Conservation (phyloP, 2,113 vertebrate species). For the Piprites chloris region DNA sequence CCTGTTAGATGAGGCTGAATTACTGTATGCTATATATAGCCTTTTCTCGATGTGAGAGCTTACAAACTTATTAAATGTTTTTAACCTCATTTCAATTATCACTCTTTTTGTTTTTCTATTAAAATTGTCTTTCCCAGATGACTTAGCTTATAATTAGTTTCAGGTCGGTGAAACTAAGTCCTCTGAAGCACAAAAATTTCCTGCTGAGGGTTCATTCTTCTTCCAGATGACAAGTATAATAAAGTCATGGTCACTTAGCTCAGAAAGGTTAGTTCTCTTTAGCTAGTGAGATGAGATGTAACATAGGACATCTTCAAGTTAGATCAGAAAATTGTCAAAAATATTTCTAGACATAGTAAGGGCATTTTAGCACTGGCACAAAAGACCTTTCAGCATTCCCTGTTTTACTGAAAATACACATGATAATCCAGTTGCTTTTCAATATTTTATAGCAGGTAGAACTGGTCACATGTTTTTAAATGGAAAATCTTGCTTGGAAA, state of each 20-base stretch:
- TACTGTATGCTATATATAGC: not conserved
- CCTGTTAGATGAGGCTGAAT: not conserved
- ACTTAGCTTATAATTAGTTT: not conserved
- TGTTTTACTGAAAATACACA: not conserved
- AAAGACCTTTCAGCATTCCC: not conserved
- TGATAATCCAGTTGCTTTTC: not conserved
- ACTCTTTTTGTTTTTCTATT: not conserved
- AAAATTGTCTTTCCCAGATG: not conserved
- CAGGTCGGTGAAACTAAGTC: not conserved
- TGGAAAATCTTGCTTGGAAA: not conserved
- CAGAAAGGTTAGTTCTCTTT: not conserved
- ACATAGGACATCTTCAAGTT: not conserved
- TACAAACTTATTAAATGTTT: not conserved
- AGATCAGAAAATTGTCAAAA: not conserved
- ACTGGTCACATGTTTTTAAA: not conserved
- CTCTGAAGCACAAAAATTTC: not conserved
- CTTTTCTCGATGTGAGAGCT: not conserved
- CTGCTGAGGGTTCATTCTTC: not conserved
- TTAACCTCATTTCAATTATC: not conserved
- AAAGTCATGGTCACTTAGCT: not conserved
- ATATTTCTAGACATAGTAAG: not conserved
- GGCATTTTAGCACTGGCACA: not conserved
- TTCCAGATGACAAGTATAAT: not conserved
- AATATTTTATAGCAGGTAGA: not conserved
- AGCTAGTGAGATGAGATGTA: not conserved